These are phyloP conservation scores for Myocastor coypus DNA, from an alignment of 2,113 vertebrate species.

Conservation along the genomic window DNA sequence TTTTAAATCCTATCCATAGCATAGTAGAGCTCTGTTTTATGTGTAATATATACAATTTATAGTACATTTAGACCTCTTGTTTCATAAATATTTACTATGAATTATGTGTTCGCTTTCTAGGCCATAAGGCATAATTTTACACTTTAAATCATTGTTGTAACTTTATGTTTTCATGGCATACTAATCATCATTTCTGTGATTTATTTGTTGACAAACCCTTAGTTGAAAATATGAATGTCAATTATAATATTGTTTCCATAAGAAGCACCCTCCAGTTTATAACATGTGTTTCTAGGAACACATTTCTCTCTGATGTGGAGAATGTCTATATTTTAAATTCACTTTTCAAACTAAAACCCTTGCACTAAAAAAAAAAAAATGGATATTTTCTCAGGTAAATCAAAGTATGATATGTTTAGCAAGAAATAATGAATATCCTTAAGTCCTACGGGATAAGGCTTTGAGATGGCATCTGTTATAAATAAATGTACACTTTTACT, in stretches of 20 bases:
- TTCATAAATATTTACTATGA: conserved; percentile 73
- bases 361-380: background rate
- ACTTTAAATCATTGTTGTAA: conserved; percentile 58
- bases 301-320: conserved; percentile 23
- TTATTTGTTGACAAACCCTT: conserved; percentile 65
- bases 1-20: conserved; percentile 44
- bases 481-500: background rate
- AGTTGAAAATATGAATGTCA: conserved; percentile 58
- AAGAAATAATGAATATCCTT: background rate
- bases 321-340: conserved; percentile 13
- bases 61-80: conserved; percentile 16
- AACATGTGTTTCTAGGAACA: conserved; percentile 22
- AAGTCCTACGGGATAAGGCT: background rate
- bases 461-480: background rate
- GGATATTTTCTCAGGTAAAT: background rate
- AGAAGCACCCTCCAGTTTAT: conserved; percentile 15
- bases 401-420: background rate
- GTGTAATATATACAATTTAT: conserved; percentile 56
- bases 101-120: conserved; percentile 44
- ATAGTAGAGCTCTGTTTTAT: conserved; percentile 29
- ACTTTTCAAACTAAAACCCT: background rate
- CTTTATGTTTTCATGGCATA: conserved; percentile 45
- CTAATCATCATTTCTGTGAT: conserved; percentile 58
- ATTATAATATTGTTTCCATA: conserved; percentile 57
- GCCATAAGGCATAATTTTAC: conserved; percentile 59